A percentile compares a stretch with the other conserved stretches of the same genome.
Conservation (phyloP, 2,797 vertebrate species). For the Mycteria americana region DNA sequence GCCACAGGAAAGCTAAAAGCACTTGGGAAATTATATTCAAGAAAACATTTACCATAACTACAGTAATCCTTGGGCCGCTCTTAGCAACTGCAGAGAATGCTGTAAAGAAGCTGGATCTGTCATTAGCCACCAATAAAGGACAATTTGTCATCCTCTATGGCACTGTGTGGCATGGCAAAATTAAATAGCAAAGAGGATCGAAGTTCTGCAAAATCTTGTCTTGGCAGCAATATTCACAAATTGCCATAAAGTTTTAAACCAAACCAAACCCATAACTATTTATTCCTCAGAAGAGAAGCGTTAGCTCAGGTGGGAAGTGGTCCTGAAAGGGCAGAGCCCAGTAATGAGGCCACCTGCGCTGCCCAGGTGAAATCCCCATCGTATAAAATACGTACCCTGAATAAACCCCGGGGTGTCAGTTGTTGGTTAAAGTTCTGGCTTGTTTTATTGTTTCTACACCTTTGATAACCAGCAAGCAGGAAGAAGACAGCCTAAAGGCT, state of each 20-base stretch:
- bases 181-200: background rate
- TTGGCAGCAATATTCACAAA: background rate
- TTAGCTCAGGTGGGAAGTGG: background rate
- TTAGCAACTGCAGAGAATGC: accelerated
- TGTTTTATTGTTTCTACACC: background rate
- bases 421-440: background rate
- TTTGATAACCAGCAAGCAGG: background rate
- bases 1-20: background rate
- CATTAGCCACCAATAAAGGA: background rate
- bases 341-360: accelerated
- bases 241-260: background rate
- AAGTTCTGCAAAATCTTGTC: background rate
- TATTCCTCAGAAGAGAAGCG: background rate
- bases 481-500: background rate
- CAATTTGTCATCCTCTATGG: background rate
- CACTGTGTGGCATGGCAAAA: background rate
- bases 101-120: background rate
- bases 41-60: background rate
- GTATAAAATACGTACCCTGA: background rate
- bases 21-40: background rate
- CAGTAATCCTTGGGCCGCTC: background rate
- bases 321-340: background rate
- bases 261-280: background rate
- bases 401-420: accelerated
- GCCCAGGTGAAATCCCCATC: background rate